Evolutionary conservation across 2,797 vertebrate species (phyloP), one percentile per base, ranked within the genome.

Genomic region (Phoebastria nigripes): DNA sequence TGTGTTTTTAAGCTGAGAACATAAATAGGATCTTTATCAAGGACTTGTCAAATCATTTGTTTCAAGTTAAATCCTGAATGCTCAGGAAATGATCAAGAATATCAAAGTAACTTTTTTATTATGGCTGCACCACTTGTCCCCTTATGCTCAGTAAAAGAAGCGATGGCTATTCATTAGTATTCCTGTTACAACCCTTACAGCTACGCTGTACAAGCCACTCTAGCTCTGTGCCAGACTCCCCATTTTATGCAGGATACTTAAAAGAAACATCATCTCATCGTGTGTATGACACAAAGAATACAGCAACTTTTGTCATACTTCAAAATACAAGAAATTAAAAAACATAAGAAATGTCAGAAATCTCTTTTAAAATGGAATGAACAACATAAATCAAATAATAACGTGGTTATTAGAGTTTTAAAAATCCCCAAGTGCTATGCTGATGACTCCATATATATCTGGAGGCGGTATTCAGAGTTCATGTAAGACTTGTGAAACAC

Each of bases 21-120:
- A 49, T 77, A 94, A 93, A 82, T 16, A 91, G 51, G 73, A 74
- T 66, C 89, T 41, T 83, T 33, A 95, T 26, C 59, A 76, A 44
- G 4, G 15, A 78, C 62, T 58, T 47, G n/a, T 11, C 41, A 94
- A 92, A 89, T 33, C 6, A 85, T 54, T 66, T 71, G n/a, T 63
- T 91, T 93, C 76, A 94, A 94, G 59, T 46, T 80, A 93, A 90
- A 92, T 52, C 47, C 74, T 62, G 71, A 66, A 87, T 42, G 49
- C 46, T 31, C 41, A 87, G 51, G 35, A 90, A 88, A 89, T 12
- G 15, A 56, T 59, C 55, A n/a, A 73, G 39, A 91, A 89, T n/a
- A 25, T 11, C 61, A 85, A 96, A 91, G 25, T 47, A 81, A 84
- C 10, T 66, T 69, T 72, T 56, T 92, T 54, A 37, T 61, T 71